Evolutionary conservation across 1,140 invertebrate species (phyloP).

Genomic region (Pseudomyrmex dendroicus): DNA sequence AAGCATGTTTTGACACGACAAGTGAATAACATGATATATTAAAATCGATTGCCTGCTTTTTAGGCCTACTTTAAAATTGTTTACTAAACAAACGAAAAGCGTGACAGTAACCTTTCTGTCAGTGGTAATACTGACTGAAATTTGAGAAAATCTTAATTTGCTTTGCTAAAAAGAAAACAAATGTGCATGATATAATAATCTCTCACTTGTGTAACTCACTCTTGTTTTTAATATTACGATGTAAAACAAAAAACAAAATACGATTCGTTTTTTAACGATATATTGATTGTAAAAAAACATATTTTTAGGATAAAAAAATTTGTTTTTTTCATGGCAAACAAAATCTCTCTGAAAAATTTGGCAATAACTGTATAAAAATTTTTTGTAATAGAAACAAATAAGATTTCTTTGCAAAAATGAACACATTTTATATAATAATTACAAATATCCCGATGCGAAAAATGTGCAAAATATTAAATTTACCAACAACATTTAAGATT

Average conservation of each 20-base stretch:
- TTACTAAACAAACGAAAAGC: background rate
- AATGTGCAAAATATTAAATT: slow-evolving; percentile 11
- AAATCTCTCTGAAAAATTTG: background rate
- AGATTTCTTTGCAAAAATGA: slow-evolving; percentile 26
- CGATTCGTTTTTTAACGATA: slow-evolving; percentile 39
- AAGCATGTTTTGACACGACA: slow-evolving; percentile 63
- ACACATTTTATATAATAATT: background rate
- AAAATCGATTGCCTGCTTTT: slow-evolving; percentile 65
- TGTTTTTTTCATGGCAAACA: slow-evolving; percentile 26
- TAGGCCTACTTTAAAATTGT: slow-evolving; percentile 70
- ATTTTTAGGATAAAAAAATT: slow-evolving; percentile 53
- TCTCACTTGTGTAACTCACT: slow-evolving; percentile 25
- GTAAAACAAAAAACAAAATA: slow-evolving; percentile 30
- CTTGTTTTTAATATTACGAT: slow-evolving; percentile 44
- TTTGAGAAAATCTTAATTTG: slow-evolving; percentile 34
- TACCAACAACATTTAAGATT: slow-evolving; percentile 39
- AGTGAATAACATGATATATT: slow-evolving; percentile 57
- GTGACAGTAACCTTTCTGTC: background rate
- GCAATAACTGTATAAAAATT: background rate
- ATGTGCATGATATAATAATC: slow-evolving; percentile 28
- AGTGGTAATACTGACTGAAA: slow-evolving; percentile 18
- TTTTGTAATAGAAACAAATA: background rate
- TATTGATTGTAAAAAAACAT: slow-evolving; percentile 34
- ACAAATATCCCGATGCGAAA: background rate
- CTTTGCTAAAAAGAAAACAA: slow-evolving; percentile 7